Conservation (phyloP, 2,888 invertebrate species). For the Ophonus ardosiacus region DNA sequence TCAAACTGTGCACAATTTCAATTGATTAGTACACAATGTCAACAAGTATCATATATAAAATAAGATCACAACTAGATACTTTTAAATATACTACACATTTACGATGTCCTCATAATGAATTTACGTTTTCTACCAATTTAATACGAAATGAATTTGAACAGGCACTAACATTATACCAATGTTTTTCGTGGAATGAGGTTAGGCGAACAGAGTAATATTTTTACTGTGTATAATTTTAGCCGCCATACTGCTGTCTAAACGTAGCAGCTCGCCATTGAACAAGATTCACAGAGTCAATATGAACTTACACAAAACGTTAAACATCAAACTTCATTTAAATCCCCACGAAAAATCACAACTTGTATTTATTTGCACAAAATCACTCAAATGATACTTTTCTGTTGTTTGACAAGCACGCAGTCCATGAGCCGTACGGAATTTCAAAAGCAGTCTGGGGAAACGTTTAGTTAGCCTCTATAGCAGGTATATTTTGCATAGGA, state of each 20-base stretch:
- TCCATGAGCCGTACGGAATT: slow-evolving; percentile 61
- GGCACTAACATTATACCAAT: slow-evolving; percentile 52
- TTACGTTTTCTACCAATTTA: background rate
- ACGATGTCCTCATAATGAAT: slow-evolving; percentile 53
- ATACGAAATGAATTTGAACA: background rate
- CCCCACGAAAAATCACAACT: slow-evolving; percentile 65
- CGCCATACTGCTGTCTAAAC: slow-evolving; percentile 74
- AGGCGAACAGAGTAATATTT: slow-evolving; percentile 73
- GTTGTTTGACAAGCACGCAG: slow-evolving; percentile 59
- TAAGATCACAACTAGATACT: slow-evolving; percentile 38
- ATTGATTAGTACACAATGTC: slow-evolving; percentile 45
- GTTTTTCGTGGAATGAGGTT: slow-evolving; percentile 72
- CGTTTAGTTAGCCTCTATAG: slow-evolving; percentile 79
- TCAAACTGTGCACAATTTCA: slow-evolving; percentile 40
- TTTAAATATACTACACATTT: slow-evolving; percentile 17
- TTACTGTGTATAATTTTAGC: slow-evolving; percentile 73
- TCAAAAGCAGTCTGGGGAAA: slow-evolving; percentile 61
- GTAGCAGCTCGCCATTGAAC: slow-evolving; percentile 73
- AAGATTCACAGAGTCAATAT: slow-evolving; percentile 54
- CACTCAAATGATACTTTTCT: slow-evolving; percentile 46
- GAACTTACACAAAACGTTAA: slow-evolving; percentile 18
- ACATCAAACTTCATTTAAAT: slow-evolving; percentile 67
- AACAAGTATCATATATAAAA: slow-evolving; percentile 53
- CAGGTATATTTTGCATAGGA: slow-evolving; percentile 79
- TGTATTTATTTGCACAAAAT: slow-evolving; percentile 56